Base-by-base conservation (phyloP, 2,797 vertebrate genomes). In the Schizothorax lantsangensis region DNA sequence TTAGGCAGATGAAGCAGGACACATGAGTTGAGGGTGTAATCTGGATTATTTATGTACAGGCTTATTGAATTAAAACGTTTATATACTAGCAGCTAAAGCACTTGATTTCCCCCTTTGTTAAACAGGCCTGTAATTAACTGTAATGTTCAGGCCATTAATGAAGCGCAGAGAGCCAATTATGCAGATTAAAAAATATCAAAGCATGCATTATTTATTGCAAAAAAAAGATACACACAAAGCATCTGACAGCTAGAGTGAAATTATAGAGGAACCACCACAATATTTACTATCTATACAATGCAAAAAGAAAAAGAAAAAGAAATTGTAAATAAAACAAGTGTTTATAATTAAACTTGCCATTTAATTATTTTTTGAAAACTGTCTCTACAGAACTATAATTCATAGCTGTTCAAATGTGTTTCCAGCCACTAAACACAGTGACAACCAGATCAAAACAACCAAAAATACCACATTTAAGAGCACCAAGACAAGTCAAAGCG, bases 1-100 rank as follows among this genome's bases (percentile, higher is more conserved):
- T 79, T 59, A 72, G 64, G 23, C 64, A 47, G 84, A 85, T 79
- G 64, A 85, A 79, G n/a, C n/a, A 21, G 52, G 81, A n/a, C 54
- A 64, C 38, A 36, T 0, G 2, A 43, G 74, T 66, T 1, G 4
- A 12, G 82, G 26, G 17, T 75, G 1, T 84, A 78, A 84, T 85
- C 84, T 71, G 84, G 36, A 69, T n/a, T 40, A 30, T 57, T 43
- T 57, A 69, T 71, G 62, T n/a, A 14, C 36, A 79, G 64, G 36
- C 12, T 85, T 79, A 71, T 45, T 85, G 64, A 71, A 71, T 79
- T 79, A 79, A 57, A 79, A 23, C 38, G 26, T 54, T 71, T 69
- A 68, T 66, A 49, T 12, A 84, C 73, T 77, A 77, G 0, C 26
- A n/a, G 83, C 45, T 75, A 75, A 84, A 75, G 30, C 19, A 3